Percentiles rank a stretch among this genome's conserved stretches.
Conservation (phyloP, 2,113 vertebrate species). For the Larimichthys polyactis region DNA sequence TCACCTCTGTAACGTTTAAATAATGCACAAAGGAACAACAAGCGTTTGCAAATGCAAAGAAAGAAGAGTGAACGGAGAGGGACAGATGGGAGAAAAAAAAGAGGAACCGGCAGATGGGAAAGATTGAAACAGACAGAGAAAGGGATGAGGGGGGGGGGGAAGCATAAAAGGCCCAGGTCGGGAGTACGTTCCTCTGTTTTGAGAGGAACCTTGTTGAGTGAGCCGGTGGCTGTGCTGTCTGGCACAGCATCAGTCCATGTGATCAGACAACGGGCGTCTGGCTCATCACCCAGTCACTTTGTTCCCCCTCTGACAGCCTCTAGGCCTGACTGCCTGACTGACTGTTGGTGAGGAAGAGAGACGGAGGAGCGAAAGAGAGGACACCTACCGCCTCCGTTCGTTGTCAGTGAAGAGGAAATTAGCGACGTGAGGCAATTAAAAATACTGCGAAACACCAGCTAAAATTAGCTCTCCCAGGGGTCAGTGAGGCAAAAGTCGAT, state of each 20-base stretch:
- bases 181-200: slow-evolving; percentile 63
- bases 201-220: slow-evolving; percentile 74
- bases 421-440: slow-evolving; percentile 72
- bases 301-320: slow-evolving; percentile 79
- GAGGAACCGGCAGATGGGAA: slow-evolving; percentile 42
- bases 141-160: not conserved
- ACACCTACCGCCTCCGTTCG: slow-evolving; percentile 39
- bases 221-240: slow-evolving; percentile 74
- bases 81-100: slow-evolving; percentile 54
- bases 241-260: slow-evolving; percentile 79
- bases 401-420: slow-evolving; percentile 64
- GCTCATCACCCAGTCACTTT: slow-evolving; percentile 82
- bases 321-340: slow-evolving; percentile 74
- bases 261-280: slow-evolving; percentile 78
- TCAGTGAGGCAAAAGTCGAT: slow-evolving; percentile 63
- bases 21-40: slow-evolving; percentile 9
- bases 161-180: slow-evolving; percentile 64
- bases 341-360: slow-evolving; percentile 68
- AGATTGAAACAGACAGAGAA: slow-evolving; percentile 52
- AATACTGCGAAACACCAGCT: slow-evolving; percentile 56
- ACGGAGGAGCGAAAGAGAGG: slow-evolving; percentile 40
- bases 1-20: slow-evolving; percentile 30
- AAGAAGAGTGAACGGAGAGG: slow-evolving; percentile 29
- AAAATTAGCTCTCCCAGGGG: slow-evolving; percentile 72
- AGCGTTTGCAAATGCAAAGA: slow-evolving; percentile 44